Evolutionary conservation across 2,797 vertebrate genomes (phyloP).

Genomic region (Paratrypauchen microcephalus): DNA sequence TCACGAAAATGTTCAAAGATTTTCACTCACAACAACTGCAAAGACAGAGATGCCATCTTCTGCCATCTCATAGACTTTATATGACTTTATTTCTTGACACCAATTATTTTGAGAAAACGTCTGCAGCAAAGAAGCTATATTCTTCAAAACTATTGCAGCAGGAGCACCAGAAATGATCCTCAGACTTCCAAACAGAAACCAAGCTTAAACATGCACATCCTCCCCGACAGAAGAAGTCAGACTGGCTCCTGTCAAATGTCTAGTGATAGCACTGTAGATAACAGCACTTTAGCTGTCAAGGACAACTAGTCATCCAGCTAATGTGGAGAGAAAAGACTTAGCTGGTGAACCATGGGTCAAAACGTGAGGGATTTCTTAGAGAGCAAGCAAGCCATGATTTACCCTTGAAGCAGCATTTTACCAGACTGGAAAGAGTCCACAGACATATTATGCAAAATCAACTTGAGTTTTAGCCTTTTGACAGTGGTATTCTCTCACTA

Average conservation of each 20-base stretch:
- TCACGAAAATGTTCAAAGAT: slow-evolving; percentile 6
- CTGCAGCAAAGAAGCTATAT: not conserved
- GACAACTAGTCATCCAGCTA: slow-evolving; percentile 69
- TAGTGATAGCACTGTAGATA: slow-evolving; percentile 39
- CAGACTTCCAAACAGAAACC: slow-evolving; percentile 19
- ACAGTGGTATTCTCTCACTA: too few species aligned
- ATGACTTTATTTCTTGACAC: not conserved
- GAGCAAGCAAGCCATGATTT: slow-evolving; percentile 40
- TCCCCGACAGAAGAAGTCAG: slow-evolving; percentile 1
- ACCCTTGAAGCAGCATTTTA: slow-evolving; percentile 59
- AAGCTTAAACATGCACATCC: slow-evolving; percentile 23
- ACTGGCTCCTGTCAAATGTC: slow-evolving; percentile 6
- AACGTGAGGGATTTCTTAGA: slow-evolving; percentile 44
- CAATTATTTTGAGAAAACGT: slow-evolving; percentile 27
- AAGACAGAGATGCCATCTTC: not conserved
- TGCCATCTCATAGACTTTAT: slow-evolving; percentile 4
- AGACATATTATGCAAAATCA: too few species aligned
- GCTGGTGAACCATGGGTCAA: slow-evolving; percentile 44
- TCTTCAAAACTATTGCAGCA: slow-evolving; percentile 3
- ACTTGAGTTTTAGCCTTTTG: too few species aligned
- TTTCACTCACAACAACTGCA: not conserved
- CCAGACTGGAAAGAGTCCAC: slow-evolving; percentile 19
- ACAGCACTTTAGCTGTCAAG: slow-evolving; percentile 53
- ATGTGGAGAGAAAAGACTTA: slow-evolving; percentile 44
- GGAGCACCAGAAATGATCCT: slow-evolving; percentile 20